Percentiles rank a stretch among this genome's conserved stretches.
phyloP scores from a whole-genome alignment of 2,113 vertebrate species.

The Podarcis cretensis region DNA sequence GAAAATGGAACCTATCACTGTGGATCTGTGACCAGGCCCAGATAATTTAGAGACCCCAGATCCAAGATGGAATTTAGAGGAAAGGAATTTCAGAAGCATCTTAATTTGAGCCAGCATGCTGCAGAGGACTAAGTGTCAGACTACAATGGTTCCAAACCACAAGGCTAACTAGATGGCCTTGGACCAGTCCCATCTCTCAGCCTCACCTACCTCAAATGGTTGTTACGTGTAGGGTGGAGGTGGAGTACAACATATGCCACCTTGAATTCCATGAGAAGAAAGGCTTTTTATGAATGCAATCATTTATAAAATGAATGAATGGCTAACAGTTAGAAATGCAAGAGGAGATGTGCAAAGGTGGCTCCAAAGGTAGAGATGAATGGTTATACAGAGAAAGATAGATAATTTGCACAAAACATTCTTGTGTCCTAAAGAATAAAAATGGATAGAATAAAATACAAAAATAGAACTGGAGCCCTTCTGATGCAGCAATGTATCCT shows the following conservation, averaged over 20 bases:
- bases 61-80: background rate
- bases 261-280: too few species aligned
- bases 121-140: too few species aligned
- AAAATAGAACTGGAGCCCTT: background rate
- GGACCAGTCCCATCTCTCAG: too few species aligned
- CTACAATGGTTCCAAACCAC: too few species aligned
- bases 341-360: background rate
- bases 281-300: too few species aligned
- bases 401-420: too few species aligned
- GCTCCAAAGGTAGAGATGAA: background rate
- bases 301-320: too few species aligned
- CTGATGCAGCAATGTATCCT: background rate
- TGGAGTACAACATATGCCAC: too few species aligned
- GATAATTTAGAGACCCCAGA: background rate
- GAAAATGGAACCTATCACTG: background rate
- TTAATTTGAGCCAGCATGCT: background rate
- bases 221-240: too few species aligned
- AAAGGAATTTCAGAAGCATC: background rate
- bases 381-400: too few species aligned
- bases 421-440: background rate
- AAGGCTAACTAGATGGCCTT: too few species aligned
- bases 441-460: slow-evolving; percentile 1
- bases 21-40: background rate
- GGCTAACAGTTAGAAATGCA: background rate
- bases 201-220: too few species aligned